Evolutionary conservation across 1,140 invertebrate species (phyloP).

Genomic region (Palaemon carinicauda): DNA sequence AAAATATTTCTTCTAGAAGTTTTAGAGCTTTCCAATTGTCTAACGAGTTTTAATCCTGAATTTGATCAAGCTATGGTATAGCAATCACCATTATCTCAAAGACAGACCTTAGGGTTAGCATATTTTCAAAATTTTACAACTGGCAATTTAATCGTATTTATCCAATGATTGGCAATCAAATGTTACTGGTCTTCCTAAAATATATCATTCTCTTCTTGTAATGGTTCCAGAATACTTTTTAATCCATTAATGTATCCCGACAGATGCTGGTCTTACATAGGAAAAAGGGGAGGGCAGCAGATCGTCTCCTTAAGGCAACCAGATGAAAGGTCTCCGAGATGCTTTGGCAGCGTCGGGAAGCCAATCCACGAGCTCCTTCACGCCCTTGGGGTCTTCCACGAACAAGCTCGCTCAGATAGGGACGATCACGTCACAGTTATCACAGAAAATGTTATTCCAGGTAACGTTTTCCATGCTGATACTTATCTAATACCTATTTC

Average conservation of each 20-base stretch:
- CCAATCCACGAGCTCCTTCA: constrained; percentile 76
- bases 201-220: not conserved
- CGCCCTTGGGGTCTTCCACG: constrained; percentile 74
- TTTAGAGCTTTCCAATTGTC: too few relatives aligned
- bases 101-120: too few relatives aligned
- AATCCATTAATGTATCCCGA: constrained; percentile 48
- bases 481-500: not conserved
- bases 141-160: too few relatives aligned
- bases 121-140: too few relatives aligned
- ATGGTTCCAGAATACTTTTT: not conserved
- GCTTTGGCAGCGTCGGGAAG: constrained; percentile 71
- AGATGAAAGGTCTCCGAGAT: constrained; percentile 69
- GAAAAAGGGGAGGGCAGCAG: constrained; percentile 73
- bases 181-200: too few relatives aligned
- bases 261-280: constrained; percentile 77
- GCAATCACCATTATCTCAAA: too few relatives aligned
- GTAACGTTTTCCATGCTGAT: constrained; percentile 62
- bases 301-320: constrained; percentile 74
- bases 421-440: constrained; percentile 72
- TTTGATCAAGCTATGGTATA: too few relatives aligned
- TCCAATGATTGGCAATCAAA: too few relatives aligned
- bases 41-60: too few relatives aligned
- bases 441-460: constrained; percentile 69
- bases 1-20: too few relatives aligned
- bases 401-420: constrained; percentile 72